Percentiles rank a stretch among this genome's conserved stretches.
Evolutionary conservation across 2,888 invertebrate species (phyloP).

Genomic region (Oxyteleia sp.): DNA sequence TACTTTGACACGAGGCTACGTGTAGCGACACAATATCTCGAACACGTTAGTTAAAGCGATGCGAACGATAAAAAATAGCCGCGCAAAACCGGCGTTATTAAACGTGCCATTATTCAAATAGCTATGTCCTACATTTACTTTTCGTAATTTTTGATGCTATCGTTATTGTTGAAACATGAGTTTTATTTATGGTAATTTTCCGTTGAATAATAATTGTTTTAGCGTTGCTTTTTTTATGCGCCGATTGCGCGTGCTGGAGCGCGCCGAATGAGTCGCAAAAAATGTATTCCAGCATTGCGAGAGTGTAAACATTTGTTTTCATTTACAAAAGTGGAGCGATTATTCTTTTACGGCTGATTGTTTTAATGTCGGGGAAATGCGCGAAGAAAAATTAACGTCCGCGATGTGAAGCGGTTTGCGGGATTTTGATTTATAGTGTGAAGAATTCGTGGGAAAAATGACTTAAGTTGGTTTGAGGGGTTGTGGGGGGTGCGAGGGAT

Average conservation of each 20-base stretch:
- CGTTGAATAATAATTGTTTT: constrained; percentile 68
- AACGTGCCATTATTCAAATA: constrained; percentile 68
- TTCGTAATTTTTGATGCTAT: constrained; percentile 64
- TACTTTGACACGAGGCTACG: background rate
- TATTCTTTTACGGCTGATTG: constrained; percentile 36
- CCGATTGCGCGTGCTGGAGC: background rate
- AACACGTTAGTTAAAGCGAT: constrained; percentile 28
- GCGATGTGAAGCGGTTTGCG: no score
- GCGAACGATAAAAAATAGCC: constrained; percentile 58
- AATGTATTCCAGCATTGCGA: background rate
- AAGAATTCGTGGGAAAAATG: no score
- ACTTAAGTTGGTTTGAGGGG: no score
- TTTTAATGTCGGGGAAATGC: constrained; percentile 46
- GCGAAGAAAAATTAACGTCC: background rate
- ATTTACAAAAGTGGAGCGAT: constrained; percentile 31
- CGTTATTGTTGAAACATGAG: constrained; percentile 70
- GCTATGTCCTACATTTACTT: constrained; percentile 69
- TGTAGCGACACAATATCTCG: constrained; percentile 35
- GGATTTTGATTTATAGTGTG: no score
- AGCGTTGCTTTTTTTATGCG: constrained; percentile 17
- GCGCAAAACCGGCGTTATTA: constrained; percentile 45
- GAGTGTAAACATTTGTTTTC: constrained; percentile 37
- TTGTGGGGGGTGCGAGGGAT: no score
- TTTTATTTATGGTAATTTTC: constrained; percentile 71
- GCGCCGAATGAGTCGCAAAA: constrained; percentile 38